These are phyloP conservation scores for Cephalopachus bancanus DNA, from an alignment of 2,797 vertebrate species.

Conservation along the genomic window DNA sequence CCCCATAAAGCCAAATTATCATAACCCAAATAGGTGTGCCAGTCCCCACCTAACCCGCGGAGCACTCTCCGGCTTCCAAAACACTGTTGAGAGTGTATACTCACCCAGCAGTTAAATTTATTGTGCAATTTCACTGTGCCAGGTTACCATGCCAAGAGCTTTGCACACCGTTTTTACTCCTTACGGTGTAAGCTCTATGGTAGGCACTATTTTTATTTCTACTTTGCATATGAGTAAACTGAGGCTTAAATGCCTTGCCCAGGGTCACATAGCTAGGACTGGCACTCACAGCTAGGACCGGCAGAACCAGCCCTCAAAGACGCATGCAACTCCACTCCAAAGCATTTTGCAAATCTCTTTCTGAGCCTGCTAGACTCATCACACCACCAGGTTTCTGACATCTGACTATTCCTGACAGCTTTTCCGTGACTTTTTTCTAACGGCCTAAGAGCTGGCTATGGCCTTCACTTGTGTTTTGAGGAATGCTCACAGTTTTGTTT, in stretches of 20 bases:
- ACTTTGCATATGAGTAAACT: constrained; percentile 30
- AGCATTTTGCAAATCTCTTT: background rate
- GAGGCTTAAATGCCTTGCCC: constrained; percentile 9
- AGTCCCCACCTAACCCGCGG: background rate
- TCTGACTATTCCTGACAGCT: background rate
- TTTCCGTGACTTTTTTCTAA: background rate
- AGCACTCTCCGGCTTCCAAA: constrained; percentile 18
- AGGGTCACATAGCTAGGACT: background rate
- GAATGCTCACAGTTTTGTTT: background rate
- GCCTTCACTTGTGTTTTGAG: background rate
- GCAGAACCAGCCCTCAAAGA: background rate
- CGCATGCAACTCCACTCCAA: background rate
- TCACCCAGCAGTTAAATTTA: background rate
- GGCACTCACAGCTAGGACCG: background rate
- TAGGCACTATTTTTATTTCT: background rate
- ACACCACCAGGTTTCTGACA: background rate
- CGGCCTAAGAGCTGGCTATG: background rate
- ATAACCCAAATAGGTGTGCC: background rate
- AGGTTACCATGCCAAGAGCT: background rate
- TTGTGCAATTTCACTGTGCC: background rate
- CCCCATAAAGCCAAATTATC: background rate
- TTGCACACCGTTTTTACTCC: background rate
- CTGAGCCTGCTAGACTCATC: background rate
- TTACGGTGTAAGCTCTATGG: background rate
- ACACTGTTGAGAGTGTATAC: background rate